These are phyloP conservation scores for Euschistus heros DNA, from an alignment of 1,140 invertebrate genomes.

Conservation along the genomic window DNA sequence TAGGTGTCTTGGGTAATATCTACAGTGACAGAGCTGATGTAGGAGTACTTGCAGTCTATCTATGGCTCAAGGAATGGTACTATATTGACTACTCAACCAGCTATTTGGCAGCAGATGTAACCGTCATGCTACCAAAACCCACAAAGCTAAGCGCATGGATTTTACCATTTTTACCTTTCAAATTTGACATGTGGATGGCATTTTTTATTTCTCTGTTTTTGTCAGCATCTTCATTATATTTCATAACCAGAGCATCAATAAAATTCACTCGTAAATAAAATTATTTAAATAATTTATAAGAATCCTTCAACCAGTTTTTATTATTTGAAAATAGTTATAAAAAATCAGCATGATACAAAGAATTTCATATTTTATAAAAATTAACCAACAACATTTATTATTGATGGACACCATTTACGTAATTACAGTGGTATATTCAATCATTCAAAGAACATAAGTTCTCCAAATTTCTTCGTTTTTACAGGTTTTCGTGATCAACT, in stretches of 20 bases:
- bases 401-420: not conserved
- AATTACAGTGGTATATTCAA: too few species aligned
- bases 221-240: conserved; percentile 12
- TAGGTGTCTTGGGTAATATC: conserved; percentile 30
- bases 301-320: too few species aligned
- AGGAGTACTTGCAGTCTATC: conserved; percentile 46
- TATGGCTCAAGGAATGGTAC: conserved; percentile 44
- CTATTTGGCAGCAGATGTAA: conserved; percentile 22
- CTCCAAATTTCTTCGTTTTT: not conserved
- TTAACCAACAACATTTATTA: too few species aligned
- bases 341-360: too few species aligned
- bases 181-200: conserved; percentile 11
- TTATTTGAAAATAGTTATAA: too few species aligned
- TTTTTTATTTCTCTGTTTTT: conserved; percentile 6
- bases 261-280: conserved; percentile 6
- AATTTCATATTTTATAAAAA: too few species aligned
- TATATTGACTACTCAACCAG: conserved; percentile 44
- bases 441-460: not conserved
- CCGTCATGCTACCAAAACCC: conserved; percentile 16
- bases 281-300: too few species aligned
- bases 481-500: conserved; percentile 4
- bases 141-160: conserved; percentile 11
- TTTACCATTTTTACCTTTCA: conserved; percentile 20
- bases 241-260: conserved; percentile 5
- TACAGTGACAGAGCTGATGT: conserved; percentile 44